Base-by-base conservation (phyloP, 2,113 vertebrate genomes). In the Gambusia holbrooki region DNA sequence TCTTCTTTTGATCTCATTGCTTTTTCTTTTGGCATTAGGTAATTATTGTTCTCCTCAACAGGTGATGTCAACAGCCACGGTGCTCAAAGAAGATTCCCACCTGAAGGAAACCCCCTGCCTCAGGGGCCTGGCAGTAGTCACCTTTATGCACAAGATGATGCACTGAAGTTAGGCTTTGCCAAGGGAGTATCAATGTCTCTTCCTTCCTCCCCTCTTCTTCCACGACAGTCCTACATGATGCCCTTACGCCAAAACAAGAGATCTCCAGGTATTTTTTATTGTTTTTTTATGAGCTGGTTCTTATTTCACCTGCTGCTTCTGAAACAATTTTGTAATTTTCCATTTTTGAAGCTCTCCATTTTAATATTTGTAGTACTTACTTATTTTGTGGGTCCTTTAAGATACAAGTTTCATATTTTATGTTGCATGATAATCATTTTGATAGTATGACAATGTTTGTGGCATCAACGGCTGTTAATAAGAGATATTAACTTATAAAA, bases 111-210 rank as follows among this genome's bases (percentile, higher is more conserved):
- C 75, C 88, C 81, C 25, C 93, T 89, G 29, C 73, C 74, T 62
- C 92, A 89, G 3, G 95, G 95, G 25, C 85, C 92, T 12, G 87
- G 93, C n/a, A 6, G 61, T 66, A 88, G 88, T 4, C 82, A 79
- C 40, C 89, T 92, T 45, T 88, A 90, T 0, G 28, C 74, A 62
- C 86, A 92, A 1, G 95, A 97, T 62, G 96, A 96, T 64, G 77
- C 92, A 28, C 96, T 93, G 63, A 95, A 94, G 78, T 90, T 95
- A 71, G 95, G 93, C 81, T 82, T 97, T 77, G 86, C 96, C 42
- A 98, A 96, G 90, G 97, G 97, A 17, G 96, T 97, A 65, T 99
- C 98, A 1, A 97, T 98, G 96, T 99, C 98, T 0, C 93, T 99
- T 67, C 98, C 98, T 0, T 97, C 98, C n/a, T 99, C 98, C 0